Evolutionary conservation across 2,113 vertebrate species (phyloP).

Genomic region (Amphiprion percula): DNA sequence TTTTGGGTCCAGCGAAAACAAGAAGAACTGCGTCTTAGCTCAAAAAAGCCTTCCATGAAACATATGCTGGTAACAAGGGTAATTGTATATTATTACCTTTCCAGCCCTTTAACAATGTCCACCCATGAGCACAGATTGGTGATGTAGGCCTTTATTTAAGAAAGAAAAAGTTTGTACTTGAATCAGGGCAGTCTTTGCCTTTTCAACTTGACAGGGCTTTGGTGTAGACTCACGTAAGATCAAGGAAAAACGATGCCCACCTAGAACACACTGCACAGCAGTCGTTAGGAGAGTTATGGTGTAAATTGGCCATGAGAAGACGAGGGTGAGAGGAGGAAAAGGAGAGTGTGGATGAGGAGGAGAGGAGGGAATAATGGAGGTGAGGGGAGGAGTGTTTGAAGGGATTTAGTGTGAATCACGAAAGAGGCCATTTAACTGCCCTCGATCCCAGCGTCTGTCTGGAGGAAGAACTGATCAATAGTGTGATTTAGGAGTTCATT

Average conservation of each 20-base stretch:
- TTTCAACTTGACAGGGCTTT: slow-evolving; percentile 6
- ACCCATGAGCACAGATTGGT: slow-evolving; percentile 2
- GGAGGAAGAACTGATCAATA: slow-evolving; percentile 77
- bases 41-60: slow-evolving; percentile 4
- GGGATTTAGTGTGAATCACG: slow-evolving; percentile 66
- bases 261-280: slow-evolving; percentile 1
- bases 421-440: slow-evolving; percentile 72
- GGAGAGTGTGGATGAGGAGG: slow-evolving; percentile 13
- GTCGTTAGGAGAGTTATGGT: slow-evolving; percentile 20
- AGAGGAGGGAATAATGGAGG: slow-evolving; percentile 32
- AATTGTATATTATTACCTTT: slow-evolving; percentile 37
- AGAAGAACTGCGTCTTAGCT: slow-evolving; percentile 6
- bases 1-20: neutral
- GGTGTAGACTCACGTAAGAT: slow-evolving; percentile 18
- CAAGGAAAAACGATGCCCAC: slow-evolving; percentile 18
- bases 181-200: slow-evolving; percentile 7
- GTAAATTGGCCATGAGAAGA: slow-evolving; percentile 24
- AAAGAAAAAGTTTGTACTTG: slow-evolving; percentile 18
- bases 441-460: slow-evolving; percentile 64
- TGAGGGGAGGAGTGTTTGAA: slow-evolving; percentile 28
- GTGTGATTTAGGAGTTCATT: slow-evolving; percentile 80
- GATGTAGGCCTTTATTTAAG: neutral
- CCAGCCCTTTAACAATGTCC: slow-evolving; percentile 2
- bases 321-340: slow-evolving; percentile 24
- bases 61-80: slow-evolving; percentile 6